Conservation (phyloP, 1,140 invertebrate species). For the Yoshiicerus persimilis region DNA sequence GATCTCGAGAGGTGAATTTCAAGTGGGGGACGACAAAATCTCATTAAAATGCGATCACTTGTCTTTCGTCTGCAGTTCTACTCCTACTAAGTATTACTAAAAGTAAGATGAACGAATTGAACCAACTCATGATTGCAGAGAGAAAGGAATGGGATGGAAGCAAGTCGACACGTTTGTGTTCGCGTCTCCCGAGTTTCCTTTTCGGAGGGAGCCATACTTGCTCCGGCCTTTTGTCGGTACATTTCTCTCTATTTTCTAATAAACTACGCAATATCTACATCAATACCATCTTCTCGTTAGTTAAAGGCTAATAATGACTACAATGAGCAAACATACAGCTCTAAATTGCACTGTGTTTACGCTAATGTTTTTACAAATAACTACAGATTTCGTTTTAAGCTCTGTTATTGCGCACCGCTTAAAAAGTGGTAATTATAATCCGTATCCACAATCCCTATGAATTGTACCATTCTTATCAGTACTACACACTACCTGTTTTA, state of each 20-base stretch:
- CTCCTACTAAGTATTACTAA: not conserved
- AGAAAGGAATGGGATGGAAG: no score
- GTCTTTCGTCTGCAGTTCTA: not conserved
- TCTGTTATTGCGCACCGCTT: no score
- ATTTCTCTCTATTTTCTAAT: not conserved
- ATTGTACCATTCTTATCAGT: no score
- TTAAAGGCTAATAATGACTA: not conserved
- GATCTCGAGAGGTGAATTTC: conserved; percentile 8
- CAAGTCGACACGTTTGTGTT: not conserved
- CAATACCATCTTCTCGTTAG: not conserved
- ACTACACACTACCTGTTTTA: no score
- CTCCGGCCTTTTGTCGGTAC: not conserved
- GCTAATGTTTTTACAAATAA: no score
- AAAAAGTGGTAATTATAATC: no score
- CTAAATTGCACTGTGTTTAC: no score
- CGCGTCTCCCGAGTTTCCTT: no score
- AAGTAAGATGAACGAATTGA: not conserved
- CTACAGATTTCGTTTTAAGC: no score
- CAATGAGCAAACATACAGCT: not conserved
- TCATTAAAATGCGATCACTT: conserved; percentile 20
- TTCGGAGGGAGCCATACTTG: not conserved
- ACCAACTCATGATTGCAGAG: not conserved
- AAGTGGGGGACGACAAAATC: conserved; percentile 11
- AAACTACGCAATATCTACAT: not conserved
- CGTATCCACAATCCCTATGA: no score